Evolutionary conservation across 1,140 invertebrate genomes (phyloP).

Genomic region (Lepidurus apus): DNA sequence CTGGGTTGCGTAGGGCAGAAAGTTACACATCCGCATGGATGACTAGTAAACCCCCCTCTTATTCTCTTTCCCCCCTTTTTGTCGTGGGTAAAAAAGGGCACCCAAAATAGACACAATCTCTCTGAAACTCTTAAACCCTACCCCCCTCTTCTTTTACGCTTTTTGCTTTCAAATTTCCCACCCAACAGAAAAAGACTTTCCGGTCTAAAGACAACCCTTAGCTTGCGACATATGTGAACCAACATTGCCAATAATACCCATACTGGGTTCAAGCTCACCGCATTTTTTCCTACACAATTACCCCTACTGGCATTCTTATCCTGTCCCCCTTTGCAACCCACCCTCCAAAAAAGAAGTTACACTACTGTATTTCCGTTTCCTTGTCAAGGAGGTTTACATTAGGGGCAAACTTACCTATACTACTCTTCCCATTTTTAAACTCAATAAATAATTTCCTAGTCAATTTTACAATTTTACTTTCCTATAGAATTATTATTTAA

Average conservation of each 20-base stretch:
- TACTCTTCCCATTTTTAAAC: no score
- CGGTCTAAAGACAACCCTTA: not conserved
- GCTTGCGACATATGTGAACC: conserved; percentile 14
- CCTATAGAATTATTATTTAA: no score
- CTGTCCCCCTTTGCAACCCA: not conserved
- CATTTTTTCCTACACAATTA: conserved; percentile 16
- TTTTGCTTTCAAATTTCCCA: not conserved
- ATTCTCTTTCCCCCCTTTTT: not conserved
- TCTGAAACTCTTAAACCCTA: not conserved
- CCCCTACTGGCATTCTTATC: not conserved
- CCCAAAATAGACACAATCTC: not conserved
- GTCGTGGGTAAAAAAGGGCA: not conserved
- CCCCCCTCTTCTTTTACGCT: not conserved
- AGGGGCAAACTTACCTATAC: no score
- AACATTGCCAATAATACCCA: conserved; percentile 11
- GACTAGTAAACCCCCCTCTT: not conserved
- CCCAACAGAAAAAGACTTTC: not conserved
- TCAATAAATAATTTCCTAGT: no score
- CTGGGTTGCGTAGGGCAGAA: not conserved
- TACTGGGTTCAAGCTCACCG: not conserved
- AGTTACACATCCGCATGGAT: not conserved
- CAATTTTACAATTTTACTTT: no score
- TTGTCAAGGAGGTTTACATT: no score
- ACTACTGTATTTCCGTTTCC: no score
- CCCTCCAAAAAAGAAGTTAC: not conserved